Evolutionary conservation across 2,888 invertebrate genomes (phyloP).

Genomic region (Eristalis pertinax): DNA sequence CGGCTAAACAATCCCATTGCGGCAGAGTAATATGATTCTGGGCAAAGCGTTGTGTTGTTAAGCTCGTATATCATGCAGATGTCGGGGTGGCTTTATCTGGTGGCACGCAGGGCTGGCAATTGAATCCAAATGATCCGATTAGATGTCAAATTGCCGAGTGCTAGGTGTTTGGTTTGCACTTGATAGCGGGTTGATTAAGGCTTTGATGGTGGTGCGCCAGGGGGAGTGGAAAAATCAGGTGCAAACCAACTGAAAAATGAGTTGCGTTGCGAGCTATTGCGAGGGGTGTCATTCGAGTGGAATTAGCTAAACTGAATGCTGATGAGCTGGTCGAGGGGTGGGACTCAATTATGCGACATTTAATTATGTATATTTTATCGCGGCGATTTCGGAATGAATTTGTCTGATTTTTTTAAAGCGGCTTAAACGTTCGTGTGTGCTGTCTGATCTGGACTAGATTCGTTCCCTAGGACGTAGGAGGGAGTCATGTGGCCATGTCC

Average conservation of each 20-base stretch:
- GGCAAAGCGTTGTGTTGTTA: conserved; percentile 50
- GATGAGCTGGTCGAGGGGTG: neutral
- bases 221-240: neutral
- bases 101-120: neutral
- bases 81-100: neutral
- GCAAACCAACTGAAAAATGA: neutral
- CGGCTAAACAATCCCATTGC: conserved; percentile 42
- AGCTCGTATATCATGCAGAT: conserved; percentile 52
- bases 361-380: neutral
- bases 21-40: conserved; percentile 45
- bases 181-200: conserved; percentile 29
- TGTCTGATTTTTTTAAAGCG: too few species aligned
- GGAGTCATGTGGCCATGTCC: too few species aligned
- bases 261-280: neutral
- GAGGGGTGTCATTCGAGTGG: neutral
- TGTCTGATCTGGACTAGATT: too few species aligned
- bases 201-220: neutral
- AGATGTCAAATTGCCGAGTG: conserved; percentile 43
- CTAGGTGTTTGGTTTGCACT: conserved; percentile 30
- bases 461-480: too few species aligned
- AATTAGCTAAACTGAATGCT: neutral
- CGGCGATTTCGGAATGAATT: neutral
- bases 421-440: too few species aligned
- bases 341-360: too few species aligned
- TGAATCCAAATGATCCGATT: conserved; percentile 45